Evolutionary conservation across 2,888 invertebrate species (phyloP).

Genomic region (Melanophora roralis): DNA sequence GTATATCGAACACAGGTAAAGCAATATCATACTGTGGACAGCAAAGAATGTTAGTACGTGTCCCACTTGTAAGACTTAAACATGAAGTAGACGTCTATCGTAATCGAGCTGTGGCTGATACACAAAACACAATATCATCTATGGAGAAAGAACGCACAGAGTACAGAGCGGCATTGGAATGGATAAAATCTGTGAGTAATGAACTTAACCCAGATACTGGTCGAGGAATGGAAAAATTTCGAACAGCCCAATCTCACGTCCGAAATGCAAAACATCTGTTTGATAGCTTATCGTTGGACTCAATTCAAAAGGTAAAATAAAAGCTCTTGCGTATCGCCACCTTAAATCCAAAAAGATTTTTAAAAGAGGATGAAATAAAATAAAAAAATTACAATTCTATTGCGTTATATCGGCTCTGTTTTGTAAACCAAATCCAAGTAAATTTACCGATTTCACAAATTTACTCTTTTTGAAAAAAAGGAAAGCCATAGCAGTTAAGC

Average conservation of each 20-base stretch:
- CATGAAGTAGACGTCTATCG: conserved; percentile 99
- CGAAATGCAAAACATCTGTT: conserved; percentile 90
- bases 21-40: conserved; percentile 93
- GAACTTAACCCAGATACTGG: conserved; percentile 98
- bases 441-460: too few relatives aligned
- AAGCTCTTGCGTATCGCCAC: too few relatives aligned
- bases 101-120: conserved; percentile 86
- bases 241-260: conserved; percentile 91
- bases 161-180: conserved; percentile 95
- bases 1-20: conserved; percentile 90
- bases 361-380: too few relatives aligned
- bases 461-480: too few relatives aligned
- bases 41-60: conserved; percentile 91
- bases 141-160: conserved; percentile 98
- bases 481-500: too few relatives aligned
- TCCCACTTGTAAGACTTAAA: conserved; percentile 91
- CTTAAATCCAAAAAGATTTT: too few relatives aligned
- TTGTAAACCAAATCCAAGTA: too few relatives aligned
- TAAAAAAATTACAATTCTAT: too few relatives aligned
- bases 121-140: conserved; percentile 86
- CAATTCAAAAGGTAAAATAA: conserved; percentile 90
- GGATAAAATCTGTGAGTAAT: conserved; percentile 99
- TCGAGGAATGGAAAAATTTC: conserved; percentile 95
- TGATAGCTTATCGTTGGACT: conserved; percentile 95
- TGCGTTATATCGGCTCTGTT: too few relatives aligned